Base-by-base conservation (phyloP, 2,113 vertebrate species). In the Muscicapa adusta region DNA sequence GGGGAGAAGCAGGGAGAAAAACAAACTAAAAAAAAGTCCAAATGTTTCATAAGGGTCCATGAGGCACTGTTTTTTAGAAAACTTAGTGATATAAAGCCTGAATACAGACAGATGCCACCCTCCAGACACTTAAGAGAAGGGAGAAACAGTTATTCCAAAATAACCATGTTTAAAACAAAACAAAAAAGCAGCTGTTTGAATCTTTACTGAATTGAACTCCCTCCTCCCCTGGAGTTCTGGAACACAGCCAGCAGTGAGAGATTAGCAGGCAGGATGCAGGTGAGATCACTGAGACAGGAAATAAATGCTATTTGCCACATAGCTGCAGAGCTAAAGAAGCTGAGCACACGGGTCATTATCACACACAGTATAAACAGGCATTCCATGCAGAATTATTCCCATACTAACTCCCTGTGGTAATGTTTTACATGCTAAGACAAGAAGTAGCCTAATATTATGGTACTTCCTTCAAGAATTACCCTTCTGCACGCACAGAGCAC, bases 181-280 rank as follows among this genome's bases (percentile, higher is more conserved):
- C 24, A 91, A 73, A 79, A 66, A 78, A 61, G 17, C 68, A 89
- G 74, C 56, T 79, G 77, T 79, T 81, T 57, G 62, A 82, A 63
- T 67, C 67, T 75, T n/a, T 48, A n/a, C 40, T 73, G 66, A 89
- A 16, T 2, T 18, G 20, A 83, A 63, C 24, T 63, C 51, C 19
- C 72, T 63, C 58, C 68, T 71, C 66, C 75, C 72, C 68, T 9
- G 19, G 54, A 71, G 74, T 4, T 34, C 85, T 96, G 93, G 91
- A 79, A 61, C 34, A 38, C 63, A 1, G 22, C 91, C 94, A 89
- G 81, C 75, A 81, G 78, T 18, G 58, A 73, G 58, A 82, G 66
- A 87, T 61, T 20, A 87, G 74, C 67, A 84, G 81, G 73, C 89
- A 95, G 96, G 96, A 96, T 93, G 93, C 91, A 95, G 89, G 96